Percentiles rank a stretch among this genome's conserved stretches.
Conservation (phyloP, 2,888 invertebrate species). For the Netelia fuscicornis region DNA sequence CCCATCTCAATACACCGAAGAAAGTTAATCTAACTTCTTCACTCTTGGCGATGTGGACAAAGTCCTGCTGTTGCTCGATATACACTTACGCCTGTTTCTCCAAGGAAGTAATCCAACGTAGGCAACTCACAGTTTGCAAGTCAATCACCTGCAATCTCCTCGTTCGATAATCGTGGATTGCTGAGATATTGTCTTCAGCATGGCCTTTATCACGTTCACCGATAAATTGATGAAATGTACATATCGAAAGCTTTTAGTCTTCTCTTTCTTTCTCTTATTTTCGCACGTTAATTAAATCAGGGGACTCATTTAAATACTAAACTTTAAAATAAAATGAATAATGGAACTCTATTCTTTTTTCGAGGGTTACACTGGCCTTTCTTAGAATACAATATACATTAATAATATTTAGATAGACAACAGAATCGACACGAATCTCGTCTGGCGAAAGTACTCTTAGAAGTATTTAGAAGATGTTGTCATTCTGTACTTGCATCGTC, state of each 20-base stretch:
- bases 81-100: not conserved
- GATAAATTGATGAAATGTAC: not conserved
- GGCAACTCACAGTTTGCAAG: not conserved
- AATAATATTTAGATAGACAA: no score
- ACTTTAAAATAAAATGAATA: no score
- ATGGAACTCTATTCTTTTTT: no score
- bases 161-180: not conserved
- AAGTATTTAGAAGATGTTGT: no score
- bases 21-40: constrained; percentile 69
- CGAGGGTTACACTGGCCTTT: no score
- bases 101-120: not conserved
- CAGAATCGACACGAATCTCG: no score
- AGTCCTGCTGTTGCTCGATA: constrained; percentile 3
- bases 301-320: no score
- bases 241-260: not conserved
- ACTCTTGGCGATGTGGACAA: constrained; percentile 23
- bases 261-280: no score
- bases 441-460: no score
- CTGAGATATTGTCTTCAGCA: not conserved
- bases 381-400: no score
- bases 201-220: not conserved
- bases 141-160: not conserved
- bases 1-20: constrained; percentile 21
- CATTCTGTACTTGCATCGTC: no score
- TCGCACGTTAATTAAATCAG: no score